Conservation (phyloP, 1,140 invertebrate species). For the Trichonephila clavipes region DNA sequence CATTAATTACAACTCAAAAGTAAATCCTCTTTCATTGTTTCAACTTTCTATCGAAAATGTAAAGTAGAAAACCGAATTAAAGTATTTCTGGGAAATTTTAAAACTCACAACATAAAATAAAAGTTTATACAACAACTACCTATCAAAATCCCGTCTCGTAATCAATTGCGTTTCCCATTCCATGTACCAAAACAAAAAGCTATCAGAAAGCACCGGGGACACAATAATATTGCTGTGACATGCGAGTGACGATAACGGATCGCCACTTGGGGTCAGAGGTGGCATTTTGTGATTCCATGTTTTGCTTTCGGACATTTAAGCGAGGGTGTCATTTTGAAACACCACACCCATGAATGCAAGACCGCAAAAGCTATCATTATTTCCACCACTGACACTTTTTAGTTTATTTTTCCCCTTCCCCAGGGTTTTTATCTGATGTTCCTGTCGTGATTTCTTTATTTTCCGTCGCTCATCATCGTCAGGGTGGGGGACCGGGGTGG, state of each 20-base stretch:
- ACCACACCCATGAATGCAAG: constrained; percentile 40
- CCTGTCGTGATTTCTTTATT: constrained; percentile 61
- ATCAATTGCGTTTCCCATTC: constrained; percentile 13
- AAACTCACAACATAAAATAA: too few relatives aligned
- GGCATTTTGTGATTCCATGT: constrained; percentile 53
- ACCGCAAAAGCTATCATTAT: constrained; percentile 48
- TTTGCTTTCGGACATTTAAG: constrained; percentile 58
- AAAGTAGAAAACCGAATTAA: too few relatives aligned
- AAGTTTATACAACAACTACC: too few relatives aligned
- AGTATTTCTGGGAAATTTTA: too few relatives aligned
- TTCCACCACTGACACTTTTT: constrained; percentile 2
- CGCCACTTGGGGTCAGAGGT: constrained; percentile 44
- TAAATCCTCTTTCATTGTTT: too few relatives aligned
- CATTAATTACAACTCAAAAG: too few relatives aligned
- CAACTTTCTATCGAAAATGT: too few relatives aligned
- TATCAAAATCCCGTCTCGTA: background rate
- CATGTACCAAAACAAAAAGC: background rate
- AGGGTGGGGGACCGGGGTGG: background rate
- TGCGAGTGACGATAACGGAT: constrained; percentile 52
- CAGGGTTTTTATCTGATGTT: constrained; percentile 53
- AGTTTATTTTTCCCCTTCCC: constrained; percentile 46
- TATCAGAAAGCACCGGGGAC: background rate
- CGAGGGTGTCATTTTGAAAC: constrained; percentile 56
- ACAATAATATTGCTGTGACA: background rate
- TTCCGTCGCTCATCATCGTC: constrained; percentile 6